Evolutionary conservation across 2,113 vertebrate genomes (phyloP).

Genomic region (Sinocyclocheilus anshuiensis): DNA sequence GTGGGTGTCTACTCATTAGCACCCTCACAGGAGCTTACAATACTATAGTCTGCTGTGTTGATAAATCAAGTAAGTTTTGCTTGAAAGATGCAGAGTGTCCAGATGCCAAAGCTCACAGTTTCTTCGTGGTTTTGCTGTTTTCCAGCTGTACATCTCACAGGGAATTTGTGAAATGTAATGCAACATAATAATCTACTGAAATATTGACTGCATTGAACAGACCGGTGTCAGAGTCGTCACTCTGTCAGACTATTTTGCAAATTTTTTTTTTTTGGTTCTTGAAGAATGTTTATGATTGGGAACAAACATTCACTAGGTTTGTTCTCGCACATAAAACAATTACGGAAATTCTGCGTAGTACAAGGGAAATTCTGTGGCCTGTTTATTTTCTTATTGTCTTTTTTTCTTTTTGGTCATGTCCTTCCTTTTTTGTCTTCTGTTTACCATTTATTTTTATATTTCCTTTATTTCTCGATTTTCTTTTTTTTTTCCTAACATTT

Average conservation of each 20-base stretch:
- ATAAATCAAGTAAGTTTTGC: background rate
- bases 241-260: background rate
- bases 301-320: background rate
- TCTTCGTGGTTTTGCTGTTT: constrained; percentile 38
- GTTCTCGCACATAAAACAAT: background rate
- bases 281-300: background rate
- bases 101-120: background rate
- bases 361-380: background rate
- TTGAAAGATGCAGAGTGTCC: constrained; percentile 42
- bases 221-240: background rate
- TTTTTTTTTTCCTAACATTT: too few species aligned
- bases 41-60: background rate
- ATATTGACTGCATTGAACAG: background rate
- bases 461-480: too few species aligned
- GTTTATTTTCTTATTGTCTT: too few species aligned
- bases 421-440: background rate
- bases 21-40: background rate
- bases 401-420: background rate
- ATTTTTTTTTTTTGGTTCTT: background rate
- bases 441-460: background rate
- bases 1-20: constrained; percentile 68
- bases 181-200: background rate
- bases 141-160: background rate
- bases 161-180: background rate
- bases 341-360: background rate